Conservation (phyloP, 2,888 invertebrate genomes). For the Conistra vaccinii region DNA sequence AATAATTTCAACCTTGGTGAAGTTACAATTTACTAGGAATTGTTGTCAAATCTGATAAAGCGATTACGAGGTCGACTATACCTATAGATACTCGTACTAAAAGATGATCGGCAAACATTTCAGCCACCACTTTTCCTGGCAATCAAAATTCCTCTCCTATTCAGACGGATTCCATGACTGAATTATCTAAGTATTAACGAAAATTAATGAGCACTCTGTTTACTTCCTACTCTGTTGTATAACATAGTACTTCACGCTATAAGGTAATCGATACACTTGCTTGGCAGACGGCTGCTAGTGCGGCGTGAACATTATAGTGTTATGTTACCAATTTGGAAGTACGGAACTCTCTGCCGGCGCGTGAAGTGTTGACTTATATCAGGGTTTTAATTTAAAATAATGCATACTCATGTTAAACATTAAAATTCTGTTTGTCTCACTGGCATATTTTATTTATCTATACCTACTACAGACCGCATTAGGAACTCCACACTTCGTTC, state of each 20-base stretch:
- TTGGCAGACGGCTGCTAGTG: conserved; percentile 50
- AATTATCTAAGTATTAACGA: background rate
- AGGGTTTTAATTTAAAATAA: conserved; percentile 24
- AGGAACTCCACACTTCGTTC: no score
- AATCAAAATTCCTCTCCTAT: background rate
- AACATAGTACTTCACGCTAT: conserved; percentile 14
- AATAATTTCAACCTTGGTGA: background rate
- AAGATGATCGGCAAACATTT: no score
- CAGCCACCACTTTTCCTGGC: background rate
- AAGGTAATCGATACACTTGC: conserved; percentile 55
- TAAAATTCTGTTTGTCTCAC: background rate
- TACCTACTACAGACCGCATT: no score
- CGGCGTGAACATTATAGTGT: conserved; percentile 59
- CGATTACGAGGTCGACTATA: background rate
- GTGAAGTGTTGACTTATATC: conserved; percentile 23
- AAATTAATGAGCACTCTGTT: conserved; percentile 7
- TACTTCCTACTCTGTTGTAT: conserved; percentile 5
- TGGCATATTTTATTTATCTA: background rate
- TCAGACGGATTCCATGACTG: background rate
- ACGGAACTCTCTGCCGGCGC: conserved; percentile 22
- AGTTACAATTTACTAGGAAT: background rate
- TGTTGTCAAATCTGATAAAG: background rate
- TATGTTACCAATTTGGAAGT: conserved; percentile 62
- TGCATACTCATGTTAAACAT: background rate
- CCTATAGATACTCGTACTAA: background rate